Conservation (phyloP, 2,113 vertebrate genomes). For the Cephalopterus ornatus region DNA sequence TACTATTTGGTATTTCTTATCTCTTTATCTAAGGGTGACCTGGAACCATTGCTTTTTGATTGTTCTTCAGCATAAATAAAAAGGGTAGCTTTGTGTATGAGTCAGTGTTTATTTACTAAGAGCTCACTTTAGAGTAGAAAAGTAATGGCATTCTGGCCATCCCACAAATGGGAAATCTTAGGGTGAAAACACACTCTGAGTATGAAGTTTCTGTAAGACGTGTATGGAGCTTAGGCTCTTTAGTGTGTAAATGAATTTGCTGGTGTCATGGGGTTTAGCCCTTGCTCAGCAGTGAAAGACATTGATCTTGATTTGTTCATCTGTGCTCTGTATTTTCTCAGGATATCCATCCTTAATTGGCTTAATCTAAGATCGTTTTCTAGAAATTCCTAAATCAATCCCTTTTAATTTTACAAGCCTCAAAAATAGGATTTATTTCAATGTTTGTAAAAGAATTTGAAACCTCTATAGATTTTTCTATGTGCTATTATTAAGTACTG, state of each 20-base stretch:
- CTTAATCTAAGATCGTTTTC: not conserved
- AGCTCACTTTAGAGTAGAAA: not conserved
- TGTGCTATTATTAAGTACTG: not conserved
- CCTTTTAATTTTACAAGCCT: not conserved
- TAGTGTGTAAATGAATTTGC: not conserved
- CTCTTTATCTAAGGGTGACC: not conserved
- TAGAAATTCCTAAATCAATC: not conserved
- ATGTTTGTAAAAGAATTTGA: not conserved
- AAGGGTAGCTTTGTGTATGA: not conserved
- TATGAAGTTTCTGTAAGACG: not conserved
- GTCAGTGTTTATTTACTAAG: not conserved
- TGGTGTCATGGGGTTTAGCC: not conserved
- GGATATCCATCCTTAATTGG: not conserved
- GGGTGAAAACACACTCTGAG: not conserved
- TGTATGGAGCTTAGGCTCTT: not conserved
- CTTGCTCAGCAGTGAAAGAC: not conserved
- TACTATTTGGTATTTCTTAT: not conserved
- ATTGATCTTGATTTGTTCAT: fast-evolving
- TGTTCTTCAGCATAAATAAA: not conserved
- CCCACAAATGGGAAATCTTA: not conserved
- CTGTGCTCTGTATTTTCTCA: not conserved
- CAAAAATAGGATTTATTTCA: not conserved
- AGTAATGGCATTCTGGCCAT: not conserved
- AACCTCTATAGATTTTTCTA: not conserved
- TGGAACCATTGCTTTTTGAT: not conserved